These are phyloP conservation scores for Gopherus evgoodei DNA, from an alignment of 2,113 vertebrate species.

Conservation along the genomic window DNA sequence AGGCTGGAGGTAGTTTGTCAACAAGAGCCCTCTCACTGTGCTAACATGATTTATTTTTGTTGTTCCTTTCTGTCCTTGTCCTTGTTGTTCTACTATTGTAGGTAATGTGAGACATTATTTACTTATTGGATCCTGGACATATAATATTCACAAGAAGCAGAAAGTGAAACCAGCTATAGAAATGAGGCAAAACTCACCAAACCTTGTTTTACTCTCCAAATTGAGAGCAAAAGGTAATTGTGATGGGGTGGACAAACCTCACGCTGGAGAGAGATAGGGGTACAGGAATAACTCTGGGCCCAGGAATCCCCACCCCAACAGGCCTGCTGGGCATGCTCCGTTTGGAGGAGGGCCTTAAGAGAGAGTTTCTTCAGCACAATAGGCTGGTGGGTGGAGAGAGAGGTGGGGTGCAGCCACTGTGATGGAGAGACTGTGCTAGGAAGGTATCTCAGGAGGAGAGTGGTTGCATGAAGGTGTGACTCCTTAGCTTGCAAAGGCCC, in stretches of 20 bases:
- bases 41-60: not conserved
- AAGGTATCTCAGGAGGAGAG: not conserved
- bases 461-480: not conserved
- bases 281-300: no score
- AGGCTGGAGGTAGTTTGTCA: not conserved
- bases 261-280: not conserved
- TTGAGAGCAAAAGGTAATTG: not conserved
- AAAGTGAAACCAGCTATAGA: not conserved
- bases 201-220: not conserved
- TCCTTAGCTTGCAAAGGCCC: not conserved
- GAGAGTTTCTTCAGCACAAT: no score
- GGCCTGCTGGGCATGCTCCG: no score
- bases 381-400: no score
- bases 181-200: not conserved
- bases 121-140: not conserved
- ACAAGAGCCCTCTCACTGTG: not conserved
- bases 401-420: no score
- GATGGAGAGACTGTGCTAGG: no score
- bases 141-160: not conserved
- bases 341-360: no score
- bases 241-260: not conserved
- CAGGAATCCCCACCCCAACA: no score
- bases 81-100: not conserved
- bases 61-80: not conserved
- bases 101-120: not conserved